Base-by-base conservation (phyloP, 1,140 invertebrate species). In the Procambarus virginalis region DNA sequence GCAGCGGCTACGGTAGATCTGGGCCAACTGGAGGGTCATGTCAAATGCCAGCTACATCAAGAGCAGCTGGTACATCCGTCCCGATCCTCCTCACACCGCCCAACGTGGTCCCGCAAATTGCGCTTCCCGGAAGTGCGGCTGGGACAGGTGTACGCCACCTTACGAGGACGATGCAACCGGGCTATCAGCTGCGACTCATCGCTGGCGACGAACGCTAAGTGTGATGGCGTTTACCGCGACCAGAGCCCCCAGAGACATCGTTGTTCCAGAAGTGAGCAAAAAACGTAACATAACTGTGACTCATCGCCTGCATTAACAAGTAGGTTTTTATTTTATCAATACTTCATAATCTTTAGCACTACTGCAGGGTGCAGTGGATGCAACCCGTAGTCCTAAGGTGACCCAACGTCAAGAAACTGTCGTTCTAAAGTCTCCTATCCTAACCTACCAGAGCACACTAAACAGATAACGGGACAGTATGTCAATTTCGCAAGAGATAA, bases 121-220 rank as follows among this genome's bases (percentile, higher is more conserved):
- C 48, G 75, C 12, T 73, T 85, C 6, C 84, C 84, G 2, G 84
- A 85, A n/a, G 51, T 85, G 14, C 70, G 84, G 17, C 73, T 85
- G 22, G 84, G 84, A n/a, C 84, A 85, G 14, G 84, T 85, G 22
- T 85, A 85, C n/a, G 84, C 84, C 34, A 85, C 84, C 0, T 73
- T 85, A 49, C 6, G 84, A 6, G 84, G 84, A 2, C 84, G 84
- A 5, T 48, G 75, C 17, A 34, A n/a, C 17, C 73, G 75, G 0
- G 49, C 60, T 14, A 68, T 48, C 12, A 84, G 48, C 82, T 84
- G 82, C 20, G 68, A 84, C 34, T 70, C 82, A 2, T 68, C 68
- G 4, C 49, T 60, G 4, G 82, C 17, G 1, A 60, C 46, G 3
- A 49, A 14, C 48, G 34, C 48, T 0, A 45, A 60, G 46, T 22